phyloP scores from a whole-genome alignment of 2,113 vertebrate genomes.

The Coryphaenoides rupestris region DNA sequence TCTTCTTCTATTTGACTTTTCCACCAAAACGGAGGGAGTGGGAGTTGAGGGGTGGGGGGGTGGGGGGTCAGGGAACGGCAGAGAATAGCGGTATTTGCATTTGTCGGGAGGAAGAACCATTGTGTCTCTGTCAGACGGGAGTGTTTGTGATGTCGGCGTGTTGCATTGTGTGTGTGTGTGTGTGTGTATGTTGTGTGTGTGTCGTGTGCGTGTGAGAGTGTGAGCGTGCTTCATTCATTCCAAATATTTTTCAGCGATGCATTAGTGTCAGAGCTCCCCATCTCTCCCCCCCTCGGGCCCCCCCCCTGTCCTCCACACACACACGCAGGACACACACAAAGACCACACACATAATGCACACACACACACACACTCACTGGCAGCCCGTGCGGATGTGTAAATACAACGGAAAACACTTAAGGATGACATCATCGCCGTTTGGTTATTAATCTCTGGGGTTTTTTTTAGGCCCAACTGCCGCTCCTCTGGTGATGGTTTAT shows the following conservation, averaged over 20 bases:
- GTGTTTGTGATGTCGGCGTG: too few species aligned
- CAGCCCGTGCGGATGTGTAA: conserved; percentile 65
- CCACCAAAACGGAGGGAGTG: too few species aligned
- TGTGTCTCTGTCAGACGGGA: conserved; percentile 67
- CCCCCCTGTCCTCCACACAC: conserved; percentile 61
- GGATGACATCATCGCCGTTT: conserved; percentile 73
- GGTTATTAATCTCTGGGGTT: conserved; percentile 73
- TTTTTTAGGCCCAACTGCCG: conserved; percentile 56
- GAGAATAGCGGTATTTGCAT: conserved; percentile 66
- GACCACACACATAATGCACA: conserved; percentile 36
- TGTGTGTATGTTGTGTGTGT: too few species aligned
- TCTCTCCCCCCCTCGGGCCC: too few species aligned
- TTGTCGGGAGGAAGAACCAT: conserved; percentile 62
- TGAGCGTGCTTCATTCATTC: conserved; percentile 63
- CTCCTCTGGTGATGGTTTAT: conserved; percentile 38
- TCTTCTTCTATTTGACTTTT: conserved; percentile 24
- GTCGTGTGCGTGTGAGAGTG: conserved; percentile 31
- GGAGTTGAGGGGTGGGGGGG: conserved; percentile 1
- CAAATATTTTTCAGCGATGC: conserved; percentile 69
- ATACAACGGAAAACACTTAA: conserved; percentile 79
- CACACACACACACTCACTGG: conserved; percentile 45
- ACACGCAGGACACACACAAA: conserved; percentile 30
- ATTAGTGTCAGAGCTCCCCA: conserved; percentile 62
- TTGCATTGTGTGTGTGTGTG: too few species aligned
- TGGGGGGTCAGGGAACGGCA: neutral